A percentile compares a stretch with the other conserved stretches of the same genome.
Conservation (phyloP, 92 coral and sea anemone genomes). For the Epizoanthus fatuus region DNA sequence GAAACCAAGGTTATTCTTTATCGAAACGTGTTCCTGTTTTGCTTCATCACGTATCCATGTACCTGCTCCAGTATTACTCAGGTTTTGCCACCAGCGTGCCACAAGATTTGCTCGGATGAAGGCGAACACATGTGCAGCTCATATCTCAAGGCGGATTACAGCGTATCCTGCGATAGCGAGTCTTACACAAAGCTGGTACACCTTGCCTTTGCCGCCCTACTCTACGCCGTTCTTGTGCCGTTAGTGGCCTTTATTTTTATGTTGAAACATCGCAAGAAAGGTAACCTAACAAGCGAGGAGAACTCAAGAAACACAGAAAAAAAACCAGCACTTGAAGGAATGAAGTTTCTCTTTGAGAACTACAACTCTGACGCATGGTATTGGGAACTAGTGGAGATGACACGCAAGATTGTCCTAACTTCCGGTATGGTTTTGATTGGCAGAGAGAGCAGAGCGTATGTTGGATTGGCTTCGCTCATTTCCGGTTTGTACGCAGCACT, state of each 20-base stretch:
- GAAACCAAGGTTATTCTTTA: conserved; percentile 43
- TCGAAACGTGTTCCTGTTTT: conserved; percentile 62
- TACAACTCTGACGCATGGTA: conserved; percentile 68
- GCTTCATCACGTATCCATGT: conserved; percentile 71
- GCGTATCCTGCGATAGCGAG: conserved; percentile 58
- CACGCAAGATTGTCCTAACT: conserved; percentile 66
- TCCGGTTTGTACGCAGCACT: conserved; percentile 70
- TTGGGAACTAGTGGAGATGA: conserved; percentile 70
- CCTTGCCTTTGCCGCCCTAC: conserved; percentile 42
- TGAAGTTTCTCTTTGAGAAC: conserved; percentile 69
- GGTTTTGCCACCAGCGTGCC: conserved; percentile 67
- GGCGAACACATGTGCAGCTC: conserved; percentile 39
- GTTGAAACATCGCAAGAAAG: conserved; percentile 46
- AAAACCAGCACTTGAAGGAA: conserved; percentile 29
- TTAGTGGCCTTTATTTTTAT: conserved; percentile 5
- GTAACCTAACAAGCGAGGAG: neutral
- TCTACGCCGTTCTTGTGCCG: conserved; percentile 46
- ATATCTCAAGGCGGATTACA: conserved; percentile 77
- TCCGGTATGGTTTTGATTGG: conserved; percentile 66
- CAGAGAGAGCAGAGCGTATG: conserved; percentile 68
- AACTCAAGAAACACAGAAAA: neutral
- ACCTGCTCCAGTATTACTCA: conserved; percentile 69
- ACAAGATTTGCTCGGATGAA: conserved; percentile 60
- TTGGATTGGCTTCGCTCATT: conserved; percentile 64
- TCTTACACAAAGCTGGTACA: conserved; percentile 43